Conservation (phyloP, 2,113 vertebrate genomes). For the Gavialis gangeticus region DNA sequence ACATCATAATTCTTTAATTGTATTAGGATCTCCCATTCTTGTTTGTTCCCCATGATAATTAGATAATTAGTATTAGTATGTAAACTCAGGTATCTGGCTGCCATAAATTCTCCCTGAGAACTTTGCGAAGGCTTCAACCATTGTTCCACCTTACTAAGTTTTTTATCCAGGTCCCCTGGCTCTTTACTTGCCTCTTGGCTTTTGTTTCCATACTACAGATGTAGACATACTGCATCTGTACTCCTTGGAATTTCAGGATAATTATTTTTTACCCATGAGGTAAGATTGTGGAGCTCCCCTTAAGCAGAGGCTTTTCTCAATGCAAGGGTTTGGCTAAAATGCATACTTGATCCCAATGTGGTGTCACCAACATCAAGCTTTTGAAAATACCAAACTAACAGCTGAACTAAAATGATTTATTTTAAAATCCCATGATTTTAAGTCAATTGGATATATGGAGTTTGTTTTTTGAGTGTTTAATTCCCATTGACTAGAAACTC, state of each 20-base stretch:
- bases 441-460: neutral
- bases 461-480: slow-evolving; percentile 23
- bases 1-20: too few relatives aligned
- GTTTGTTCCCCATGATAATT: too few relatives aligned
- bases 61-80: too few relatives aligned
- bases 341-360: neutral
- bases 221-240: neutral
- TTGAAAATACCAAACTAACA: neutral
- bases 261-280: neutral
- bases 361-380: neutral
- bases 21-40: too few relatives aligned
- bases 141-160: too few relatives aligned
- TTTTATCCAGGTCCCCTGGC: too few relatives aligned
- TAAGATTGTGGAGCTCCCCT: neutral
- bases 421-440: neutral
- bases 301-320: neutral
- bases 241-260: neutral
- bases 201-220: neutral
- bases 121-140: too few relatives aligned
- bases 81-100: too few relatives aligned
- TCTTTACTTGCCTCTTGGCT: too few relatives aligned
- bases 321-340: neutral
- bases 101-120: too few relatives aligned
- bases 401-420: neutral
- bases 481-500: neutral